Percentiles rank a stretch among this genome's conserved stretches.
Evolutionary conservation across 1,140 invertebrate genomes (phyloP).

Genomic region (Drosophila asahinai): DNA sequence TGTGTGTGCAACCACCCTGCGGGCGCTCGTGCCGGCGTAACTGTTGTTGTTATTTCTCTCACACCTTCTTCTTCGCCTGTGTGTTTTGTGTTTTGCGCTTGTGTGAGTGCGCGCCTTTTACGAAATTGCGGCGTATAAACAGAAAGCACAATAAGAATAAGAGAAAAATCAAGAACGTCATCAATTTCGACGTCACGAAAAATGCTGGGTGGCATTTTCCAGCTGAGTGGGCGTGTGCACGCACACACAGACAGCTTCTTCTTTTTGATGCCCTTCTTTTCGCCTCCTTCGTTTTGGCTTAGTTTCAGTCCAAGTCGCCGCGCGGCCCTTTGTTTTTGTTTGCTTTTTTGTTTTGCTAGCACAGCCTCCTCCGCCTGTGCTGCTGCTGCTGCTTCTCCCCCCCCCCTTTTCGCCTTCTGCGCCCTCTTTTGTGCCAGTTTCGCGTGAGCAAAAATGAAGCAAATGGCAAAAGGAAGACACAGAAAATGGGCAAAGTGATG

Average conservation of each 20-base stretch:
- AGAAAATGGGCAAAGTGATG: conserved; percentile 56
- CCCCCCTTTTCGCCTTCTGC: neutral
- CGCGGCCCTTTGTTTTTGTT: conserved; percentile 58
- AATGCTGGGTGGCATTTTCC: conserved; percentile 43
- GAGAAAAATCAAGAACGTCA: conserved; percentile 65
- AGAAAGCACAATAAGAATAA: conserved; percentile 53
- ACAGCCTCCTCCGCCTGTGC: conserved; percentile 52
- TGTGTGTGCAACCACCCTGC: conserved; percentile 68
- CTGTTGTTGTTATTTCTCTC: conserved; percentile 59
- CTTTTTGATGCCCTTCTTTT: conserved; percentile 20
- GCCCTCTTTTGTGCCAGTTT: conserved; percentile 71
- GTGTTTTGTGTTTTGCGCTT: conserved; percentile 19
- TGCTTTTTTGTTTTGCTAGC: conserved; percentile 74
- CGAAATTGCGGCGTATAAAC: conserved; percentile 71
- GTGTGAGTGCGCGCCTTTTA: conserved; percentile 62
- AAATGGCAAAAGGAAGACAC: conserved; percentile 30
- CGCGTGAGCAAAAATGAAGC: conserved; percentile 66
- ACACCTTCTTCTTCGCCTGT: conserved; percentile 55
- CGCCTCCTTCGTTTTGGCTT: conserved; percentile 57
- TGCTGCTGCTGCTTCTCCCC: conserved; percentile 9
- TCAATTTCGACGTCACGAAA: conserved; percentile 63
- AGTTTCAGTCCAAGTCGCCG: conserved; percentile 40
- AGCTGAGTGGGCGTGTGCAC: conserved; percentile 54
- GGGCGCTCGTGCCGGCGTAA: conserved; percentile 72
- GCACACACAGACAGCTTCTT: conserved; percentile 20